Conservation (phyloP, 2,113 vertebrate genomes). For the Strix uralensis region DNA sequence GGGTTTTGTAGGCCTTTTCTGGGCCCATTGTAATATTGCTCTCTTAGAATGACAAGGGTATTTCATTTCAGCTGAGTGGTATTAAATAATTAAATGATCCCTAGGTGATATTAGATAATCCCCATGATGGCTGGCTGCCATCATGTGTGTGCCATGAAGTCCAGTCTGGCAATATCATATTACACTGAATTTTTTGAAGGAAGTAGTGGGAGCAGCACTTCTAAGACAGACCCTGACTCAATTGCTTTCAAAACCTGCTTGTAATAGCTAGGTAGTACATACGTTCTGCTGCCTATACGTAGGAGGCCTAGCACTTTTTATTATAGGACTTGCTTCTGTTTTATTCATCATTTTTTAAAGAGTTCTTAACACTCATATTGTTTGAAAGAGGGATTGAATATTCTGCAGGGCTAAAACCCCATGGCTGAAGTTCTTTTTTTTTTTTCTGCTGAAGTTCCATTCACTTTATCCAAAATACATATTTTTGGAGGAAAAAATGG, state of each 20-base stretch:
- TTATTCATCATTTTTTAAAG: not conserved
- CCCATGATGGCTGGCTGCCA: conserved; percentile 8
- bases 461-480: not conserved
- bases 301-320: not conserved
- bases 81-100: conserved; percentile 50
- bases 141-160: not conserved
- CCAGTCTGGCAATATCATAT: not conserved
- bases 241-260: not conserved
- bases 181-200: not conserved
- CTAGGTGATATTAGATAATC: conserved; percentile 22
- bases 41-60: not conserved
- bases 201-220: not conserved
- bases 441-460: not conserved
- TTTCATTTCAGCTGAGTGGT: conserved; percentile 20
- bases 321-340: not conserved
- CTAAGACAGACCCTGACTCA: not conserved
- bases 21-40: not conserved
- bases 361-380: not conserved
- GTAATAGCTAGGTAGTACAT: not conserved
- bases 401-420: not conserved
- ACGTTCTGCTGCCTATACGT: not conserved
- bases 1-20: not conserved
- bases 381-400: not conserved
- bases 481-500: not conserved
- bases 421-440: not conserved